Percentiles rank a stretch among this genome's conserved stretches.
These are phyloP conservation scores for Actinopyga echinites DNA, from an alignment of 53 echinoderm and acorn worm genomes.

Conservation along the genomic window DNA sequence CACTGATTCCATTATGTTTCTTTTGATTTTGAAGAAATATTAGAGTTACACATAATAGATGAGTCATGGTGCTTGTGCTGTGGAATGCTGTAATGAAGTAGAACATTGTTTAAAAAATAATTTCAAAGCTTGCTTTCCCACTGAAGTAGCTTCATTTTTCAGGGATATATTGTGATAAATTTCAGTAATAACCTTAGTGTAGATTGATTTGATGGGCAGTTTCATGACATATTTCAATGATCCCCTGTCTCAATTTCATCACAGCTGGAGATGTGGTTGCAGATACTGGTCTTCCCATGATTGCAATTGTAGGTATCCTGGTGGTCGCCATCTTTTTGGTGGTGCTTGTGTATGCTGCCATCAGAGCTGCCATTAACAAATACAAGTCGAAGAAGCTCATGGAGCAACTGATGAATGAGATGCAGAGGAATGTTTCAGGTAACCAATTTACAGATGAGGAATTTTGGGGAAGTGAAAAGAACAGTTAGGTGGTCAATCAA, in stretches of 20 bases:
- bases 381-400: constrained; percentile 70
- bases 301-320: constrained; percentile 69
- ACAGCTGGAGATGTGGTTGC: constrained; percentile 28
- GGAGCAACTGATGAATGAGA: constrained; percentile 76
- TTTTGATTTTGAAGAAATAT: too few species aligned
- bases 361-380: constrained; percentile 52
- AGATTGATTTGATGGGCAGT: too few species aligned
- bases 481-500: background rate
- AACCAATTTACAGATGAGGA: constrained; percentile 85
- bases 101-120: too few species aligned
- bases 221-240: too few species aligned
- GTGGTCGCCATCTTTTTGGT: constrained; percentile 63
- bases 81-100: too few species aligned
- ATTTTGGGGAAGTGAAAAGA: constrained; percentile 78
- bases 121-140: too few species aligned
- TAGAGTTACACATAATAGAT: too few species aligned
- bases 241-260: background rate
- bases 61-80: too few species aligned
- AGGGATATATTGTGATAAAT: too few species aligned
- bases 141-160: too few species aligned
- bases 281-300: constrained; percentile 66
- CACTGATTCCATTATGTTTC: too few species aligned
- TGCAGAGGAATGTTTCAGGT: constrained; percentile 56
- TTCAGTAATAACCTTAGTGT: too few species aligned
- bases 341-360: constrained; percentile 58